phyloP scores from a whole-genome alignment of 2,113 vertebrate species.

The Leucosticte australis region DNA sequence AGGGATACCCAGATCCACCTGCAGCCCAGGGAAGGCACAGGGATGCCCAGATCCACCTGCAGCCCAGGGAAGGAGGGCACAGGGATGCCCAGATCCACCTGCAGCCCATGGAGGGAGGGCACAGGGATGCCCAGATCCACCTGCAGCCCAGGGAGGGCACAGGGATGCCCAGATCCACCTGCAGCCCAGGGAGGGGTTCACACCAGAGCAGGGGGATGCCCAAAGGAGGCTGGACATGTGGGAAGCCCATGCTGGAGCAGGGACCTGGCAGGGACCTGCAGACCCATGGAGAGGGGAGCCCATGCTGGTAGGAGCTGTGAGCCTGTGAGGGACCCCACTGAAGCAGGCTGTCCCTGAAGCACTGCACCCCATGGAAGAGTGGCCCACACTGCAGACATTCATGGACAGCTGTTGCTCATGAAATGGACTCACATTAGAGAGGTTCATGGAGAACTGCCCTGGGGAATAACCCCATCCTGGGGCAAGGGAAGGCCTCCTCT shows the following conservation, averaged over 20 bases:
- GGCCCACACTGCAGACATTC: neutral
- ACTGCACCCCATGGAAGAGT: neutral
- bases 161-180: too few species aligned
- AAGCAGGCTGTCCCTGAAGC: neutral
- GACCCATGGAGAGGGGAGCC: neutral
- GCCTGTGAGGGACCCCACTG: neutral
- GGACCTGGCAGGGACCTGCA: neutral
- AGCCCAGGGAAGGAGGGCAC: too few species aligned
- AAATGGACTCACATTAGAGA: neutral
- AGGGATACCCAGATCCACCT: too few species aligned
- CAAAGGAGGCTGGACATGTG: neutral
- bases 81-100: too few species aligned
- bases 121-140: too few species aligned
- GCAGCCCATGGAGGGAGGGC: too few species aligned
- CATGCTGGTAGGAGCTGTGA: neutral
- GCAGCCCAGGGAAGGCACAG: too few species aligned
- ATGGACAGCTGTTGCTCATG: neutral
- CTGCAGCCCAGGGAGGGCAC: neutral
- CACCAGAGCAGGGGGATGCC: neutral
- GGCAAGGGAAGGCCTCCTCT: neutral
- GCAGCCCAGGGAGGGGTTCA: too few species aligned
- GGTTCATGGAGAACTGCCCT: neutral
- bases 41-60: too few species aligned
- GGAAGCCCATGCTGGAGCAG: neutral
- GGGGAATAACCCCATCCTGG: fast-evolving